These are phyloP conservation scores for Aphelenchoides bicaudatus DNA, from an alignment of 2,888 invertebrate genomes.

Conservation along the genomic window DNA sequence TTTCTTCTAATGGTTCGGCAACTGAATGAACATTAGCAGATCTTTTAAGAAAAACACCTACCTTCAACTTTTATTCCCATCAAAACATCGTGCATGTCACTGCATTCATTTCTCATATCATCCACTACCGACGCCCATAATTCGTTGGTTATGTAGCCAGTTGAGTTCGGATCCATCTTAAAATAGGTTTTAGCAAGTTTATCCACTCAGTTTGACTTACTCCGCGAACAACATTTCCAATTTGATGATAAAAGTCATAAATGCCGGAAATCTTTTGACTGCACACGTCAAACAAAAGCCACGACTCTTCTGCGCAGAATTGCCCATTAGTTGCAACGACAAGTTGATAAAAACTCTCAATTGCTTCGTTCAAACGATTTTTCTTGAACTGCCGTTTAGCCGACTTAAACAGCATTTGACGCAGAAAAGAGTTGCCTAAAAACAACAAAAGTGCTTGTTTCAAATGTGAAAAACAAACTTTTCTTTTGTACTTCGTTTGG, in stretches of 20 bases:
- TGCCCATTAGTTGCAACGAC: conserved; percentile 32
- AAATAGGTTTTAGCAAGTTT: not conserved
- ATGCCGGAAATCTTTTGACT: conserved; percentile 25
- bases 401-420: conserved; percentile 31
- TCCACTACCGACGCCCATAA: conserved; percentile 32
- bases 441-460: not conserved
- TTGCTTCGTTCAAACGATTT: conserved; percentile 30
- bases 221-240: conserved; percentile 26
- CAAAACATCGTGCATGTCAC: conserved; percentile 34
- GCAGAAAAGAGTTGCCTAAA: conserved; percentile 30
- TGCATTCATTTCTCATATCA: conserved; percentile 33
- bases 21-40: conserved; percentile 12
- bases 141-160: conserved; percentile 33
- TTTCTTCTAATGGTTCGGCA: conserved; percentile 8
- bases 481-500: not conserved
- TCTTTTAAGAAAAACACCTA: not conserved
- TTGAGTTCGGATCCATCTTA: conserved; percentile 23
- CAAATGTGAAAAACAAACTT: not conserved
- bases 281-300: conserved; percentile 29
- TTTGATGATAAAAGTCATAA: conserved; percentile 33
- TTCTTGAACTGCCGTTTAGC: conserved; percentile 28
- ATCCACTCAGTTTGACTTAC: conserved; percentile 1
- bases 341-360: conserved; percentile 36
- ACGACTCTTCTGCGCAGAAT: conserved; percentile 25
- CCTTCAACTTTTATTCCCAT: conserved; percentile 28